Evolutionary conservation across 2,888 invertebrate species (phyloP).

Genomic region (Mactromeris polynyma): DNA sequence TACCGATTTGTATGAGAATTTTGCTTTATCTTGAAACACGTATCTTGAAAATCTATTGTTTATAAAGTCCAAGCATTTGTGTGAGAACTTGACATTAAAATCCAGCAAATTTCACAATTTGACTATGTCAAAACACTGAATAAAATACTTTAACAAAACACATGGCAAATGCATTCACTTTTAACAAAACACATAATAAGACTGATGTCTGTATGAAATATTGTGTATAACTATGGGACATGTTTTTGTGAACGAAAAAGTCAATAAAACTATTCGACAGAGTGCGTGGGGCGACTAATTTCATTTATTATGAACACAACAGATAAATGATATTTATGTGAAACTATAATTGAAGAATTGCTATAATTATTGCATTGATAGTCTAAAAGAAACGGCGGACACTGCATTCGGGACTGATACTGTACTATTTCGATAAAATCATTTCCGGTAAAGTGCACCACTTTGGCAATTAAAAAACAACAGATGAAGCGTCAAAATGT

Average conservation of each 20-base stretch:
- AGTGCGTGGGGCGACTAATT: constrained; percentile 6
- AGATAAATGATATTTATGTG: constrained; percentile 18
- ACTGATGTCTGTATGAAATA: background rate
- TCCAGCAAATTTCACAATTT: background rate
- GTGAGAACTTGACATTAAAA: background rate
- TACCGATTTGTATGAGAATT: too few relatives aligned
- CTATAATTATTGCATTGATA: background rate
- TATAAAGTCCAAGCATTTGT: background rate
- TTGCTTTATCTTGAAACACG: too few relatives aligned
- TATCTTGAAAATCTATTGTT: background rate
- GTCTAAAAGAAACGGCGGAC: background rate
- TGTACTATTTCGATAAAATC: background rate
- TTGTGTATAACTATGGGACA: background rate
- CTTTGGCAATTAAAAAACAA: background rate
- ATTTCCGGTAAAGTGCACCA: background rate
- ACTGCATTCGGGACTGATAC: background rate
- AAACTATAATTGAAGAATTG: background rate
- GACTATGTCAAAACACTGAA: background rate
- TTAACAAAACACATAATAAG: background rate
- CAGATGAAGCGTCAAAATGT: background rate
- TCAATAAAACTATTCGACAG: background rate
- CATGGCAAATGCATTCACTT: background rate
- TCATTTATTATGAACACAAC: constrained; percentile 8
- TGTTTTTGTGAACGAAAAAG: background rate
- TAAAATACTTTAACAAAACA: background rate